phyloP scores from a whole-genome alignment of 1,140 invertebrate species.

The Anastrepha ludens region DNA sequence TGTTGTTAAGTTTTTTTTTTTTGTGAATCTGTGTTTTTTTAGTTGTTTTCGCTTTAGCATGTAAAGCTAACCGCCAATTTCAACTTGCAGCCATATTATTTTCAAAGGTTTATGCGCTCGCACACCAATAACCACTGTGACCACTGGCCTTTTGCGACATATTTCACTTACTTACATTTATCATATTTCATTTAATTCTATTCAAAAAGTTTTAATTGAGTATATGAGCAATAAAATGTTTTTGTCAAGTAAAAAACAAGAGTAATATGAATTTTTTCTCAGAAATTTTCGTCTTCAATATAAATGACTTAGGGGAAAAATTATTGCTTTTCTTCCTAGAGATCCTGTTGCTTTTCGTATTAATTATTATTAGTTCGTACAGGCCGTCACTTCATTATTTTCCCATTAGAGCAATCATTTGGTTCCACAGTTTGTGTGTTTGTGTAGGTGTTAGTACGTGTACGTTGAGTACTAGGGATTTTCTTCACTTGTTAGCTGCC shows the following conservation, averaged over 20 bases:
- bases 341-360: not conserved
- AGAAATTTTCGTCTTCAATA: not conserved
- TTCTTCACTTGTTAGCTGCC: not conserved
- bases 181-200: conserved; percentile 17
- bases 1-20: not conserved
- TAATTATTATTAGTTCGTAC: conserved; percentile 14
- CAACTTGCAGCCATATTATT: not conserved
- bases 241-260: not conserved
- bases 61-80: not conserved
- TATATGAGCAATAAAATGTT: not conserved
- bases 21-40: not conserved
- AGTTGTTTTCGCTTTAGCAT: not conserved
- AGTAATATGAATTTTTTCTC: not conserved
- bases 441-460: not conserved
- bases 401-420: not conserved
- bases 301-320: not conserved
- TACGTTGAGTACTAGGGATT: not conserved
- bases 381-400: conserved; percentile 32
- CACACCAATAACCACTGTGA: not conserved
- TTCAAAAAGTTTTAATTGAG: conserved; percentile 19
- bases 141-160: no score
- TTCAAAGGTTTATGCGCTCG: not conserved
- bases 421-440: not conserved
- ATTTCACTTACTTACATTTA: not conserved
- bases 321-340: not conserved